Evolutionary conservation across 2,797 vertebrate species (phyloP).

Genomic region (Hydrocynus forskahlii): DNA sequence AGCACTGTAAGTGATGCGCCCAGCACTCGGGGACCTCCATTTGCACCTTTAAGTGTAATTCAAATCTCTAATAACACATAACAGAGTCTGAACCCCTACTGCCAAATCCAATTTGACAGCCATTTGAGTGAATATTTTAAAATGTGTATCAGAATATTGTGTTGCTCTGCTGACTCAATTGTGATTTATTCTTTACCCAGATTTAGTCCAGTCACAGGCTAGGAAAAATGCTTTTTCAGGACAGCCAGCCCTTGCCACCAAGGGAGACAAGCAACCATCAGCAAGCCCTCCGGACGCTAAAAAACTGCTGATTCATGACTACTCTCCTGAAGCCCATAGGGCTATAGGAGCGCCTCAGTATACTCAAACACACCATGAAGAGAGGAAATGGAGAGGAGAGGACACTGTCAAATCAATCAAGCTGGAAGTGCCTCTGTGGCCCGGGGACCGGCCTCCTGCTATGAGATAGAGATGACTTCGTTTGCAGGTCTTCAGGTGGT

Average conservation of each 20-base stretch:
- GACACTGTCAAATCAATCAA: conserved; percentile 56
- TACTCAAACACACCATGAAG: conserved; percentile 65
- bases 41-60: background rate
- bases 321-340: conserved; percentile 63
- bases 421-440: conserved; percentile 59
- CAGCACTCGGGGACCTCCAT: background rate
- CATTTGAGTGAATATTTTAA: background rate
- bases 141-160: background rate
- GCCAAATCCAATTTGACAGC: background rate
- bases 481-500: conserved; percentile 43
- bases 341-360: conserved; percentile 56
- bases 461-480: conserved; percentile 51
- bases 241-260: conserved; percentile 71
- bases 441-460: conserved; percentile 57
- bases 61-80: background rate
- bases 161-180: background rate
- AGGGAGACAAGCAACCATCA: conserved; percentile 44
- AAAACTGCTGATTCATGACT: conserved; percentile 75
- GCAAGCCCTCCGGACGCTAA: conserved; percentile 62
- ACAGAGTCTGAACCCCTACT: background rate
- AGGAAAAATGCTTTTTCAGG: conserved; percentile 76
- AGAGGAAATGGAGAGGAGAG: conserved; percentile 62
- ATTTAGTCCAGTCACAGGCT: conserved; percentile 6
- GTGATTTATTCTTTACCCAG: background rate
- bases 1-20: background rate